Evolutionary conservation across 2,888 invertebrate genomes (phyloP), one percentile per base, ranked within the genome.

Genomic region (Xestoiulus laeticollis): DNA sequence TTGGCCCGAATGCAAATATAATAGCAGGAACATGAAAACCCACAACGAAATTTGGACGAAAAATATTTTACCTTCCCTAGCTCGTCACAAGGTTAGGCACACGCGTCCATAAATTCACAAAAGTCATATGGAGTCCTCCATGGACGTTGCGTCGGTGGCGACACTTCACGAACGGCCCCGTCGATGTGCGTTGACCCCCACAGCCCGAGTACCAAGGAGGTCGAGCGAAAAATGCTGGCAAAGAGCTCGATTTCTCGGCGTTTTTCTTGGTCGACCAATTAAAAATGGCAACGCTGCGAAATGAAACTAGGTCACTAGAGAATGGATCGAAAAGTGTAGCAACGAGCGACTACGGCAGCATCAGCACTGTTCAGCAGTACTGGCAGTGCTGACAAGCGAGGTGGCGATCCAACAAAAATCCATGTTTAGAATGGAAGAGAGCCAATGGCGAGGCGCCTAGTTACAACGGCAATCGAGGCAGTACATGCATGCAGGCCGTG

Each of bases 381-480:
- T n/a, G n/a, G n/a, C n/a, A n/a, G n/a, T n/a, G n/a, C n/a, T n/a
- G n/a, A n/a, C n/a, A n/a, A n/a, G n/a, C 78, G 78, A 26, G 26
- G 30, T 78, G 78, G 78, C 30, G 30, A 78, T 78, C 78, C 78
- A 12, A 14, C 78, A 78, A 22, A 78, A 78, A 78, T 78, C 78
- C 78, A 78, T 78, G 78, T 78, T 78, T 78, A 22, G 22, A 78
- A 78, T 78, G 78, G 30, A 78, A 30, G 78, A 22, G 22, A 68
- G 59, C 59, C 59, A 68, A 68, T 68, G 59, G 59, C 59, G 78
- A 78, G 78, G 78, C 78, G 78, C 78, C 78, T 30, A 78, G 78
- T 26, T 26, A 78, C 59, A 8, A 68, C 68, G 68, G n/a, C 26
- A 26, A 6, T 6, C 68, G 26, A 30, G 30, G 26, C 78, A 48